Evolutionary conservation across 2,888 invertebrate genomes (phyloP).

Genomic region (Onthophagus sagittarius): DNA sequence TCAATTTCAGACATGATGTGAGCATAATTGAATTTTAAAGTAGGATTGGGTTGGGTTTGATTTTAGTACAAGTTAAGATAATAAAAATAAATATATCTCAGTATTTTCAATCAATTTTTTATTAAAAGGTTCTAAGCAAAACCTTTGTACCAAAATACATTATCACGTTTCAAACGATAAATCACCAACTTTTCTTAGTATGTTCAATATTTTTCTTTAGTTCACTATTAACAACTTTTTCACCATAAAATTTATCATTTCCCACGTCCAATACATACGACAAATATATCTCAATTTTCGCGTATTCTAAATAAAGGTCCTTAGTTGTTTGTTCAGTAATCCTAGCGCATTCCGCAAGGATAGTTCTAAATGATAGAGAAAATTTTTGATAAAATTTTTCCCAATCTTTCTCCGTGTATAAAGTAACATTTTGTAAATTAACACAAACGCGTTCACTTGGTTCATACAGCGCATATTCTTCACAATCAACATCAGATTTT

Average conservation of each 20-base stretch:
- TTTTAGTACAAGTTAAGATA: background rate
- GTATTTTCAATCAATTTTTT: too few species aligned
- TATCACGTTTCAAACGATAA: too few species aligned
- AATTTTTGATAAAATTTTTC: slow-evolving; percentile 32
- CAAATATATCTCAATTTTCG: slow-evolving; percentile 27
- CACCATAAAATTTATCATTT: slow-evolving; percentile 8
- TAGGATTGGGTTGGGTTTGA: too few species aligned
- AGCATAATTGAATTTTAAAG: too few species aligned
- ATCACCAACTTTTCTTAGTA: slow-evolving; percentile 27
- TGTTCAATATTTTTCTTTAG: slow-evolving; percentile 22
- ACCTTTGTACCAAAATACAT: background rate
- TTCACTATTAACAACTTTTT: slow-evolving; percentile 21
- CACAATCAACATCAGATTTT: slow-evolving; percentile 18
- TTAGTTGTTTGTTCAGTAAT: slow-evolving; percentile 38
- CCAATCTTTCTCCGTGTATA: slow-evolving; percentile 30
- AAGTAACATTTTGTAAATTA: slow-evolving; percentile 31
- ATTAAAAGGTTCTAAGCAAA: too few species aligned
- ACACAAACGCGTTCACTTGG: slow-evolving; percentile 41
- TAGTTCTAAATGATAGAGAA: slow-evolving; percentile 35
- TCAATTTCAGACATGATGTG: too few species aligned
- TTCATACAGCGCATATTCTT: slow-evolving; percentile 31
- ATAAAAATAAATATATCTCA: too few species aligned
- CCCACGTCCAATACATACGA: slow-evolving; percentile 18
- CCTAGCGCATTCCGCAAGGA: slow-evolving; percentile 40
- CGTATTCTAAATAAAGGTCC: slow-evolving; percentile 38